Percentiles rank a stretch among this genome's conserved stretches.
phyloP scores from a whole-genome alignment of 1,140 invertebrate species.

The Drosophila miranda region DNA sequence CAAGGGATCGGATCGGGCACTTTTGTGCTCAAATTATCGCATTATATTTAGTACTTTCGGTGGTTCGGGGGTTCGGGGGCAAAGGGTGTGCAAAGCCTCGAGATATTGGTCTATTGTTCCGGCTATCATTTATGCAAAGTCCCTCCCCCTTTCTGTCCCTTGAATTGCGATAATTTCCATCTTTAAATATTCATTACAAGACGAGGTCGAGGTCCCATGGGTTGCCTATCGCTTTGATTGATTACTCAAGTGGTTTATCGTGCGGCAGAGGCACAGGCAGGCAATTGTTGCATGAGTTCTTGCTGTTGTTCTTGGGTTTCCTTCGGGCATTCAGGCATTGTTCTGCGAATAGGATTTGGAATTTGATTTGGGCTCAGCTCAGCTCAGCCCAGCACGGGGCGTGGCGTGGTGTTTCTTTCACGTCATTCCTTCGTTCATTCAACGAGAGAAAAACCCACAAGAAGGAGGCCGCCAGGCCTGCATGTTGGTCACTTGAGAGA shows the following conservation, averaged over 20 bases:
- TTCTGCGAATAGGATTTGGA: conserved; percentile 34
- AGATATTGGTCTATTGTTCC: conserved; percentile 75
- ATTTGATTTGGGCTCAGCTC: conserved; percentile 18
- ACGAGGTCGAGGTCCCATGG: conserved; percentile 26
- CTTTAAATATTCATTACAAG: conserved; percentile 80
- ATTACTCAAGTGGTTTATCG: conserved; percentile 80
- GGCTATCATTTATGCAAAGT: conserved; percentile 75
- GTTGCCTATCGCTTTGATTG: conserved; percentile 74
- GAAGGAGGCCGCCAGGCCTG: conserved; percentile 42
- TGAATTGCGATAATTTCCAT: conserved; percentile 72
- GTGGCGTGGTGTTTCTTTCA: conserved; percentile 51
- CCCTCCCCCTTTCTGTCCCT: conserved; percentile 20
- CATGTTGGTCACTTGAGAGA: conserved; percentile 77
- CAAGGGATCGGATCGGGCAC: conserved; percentile 32
- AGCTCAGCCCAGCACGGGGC: conserved; percentile 23
- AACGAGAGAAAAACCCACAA: conserved; percentile 1
- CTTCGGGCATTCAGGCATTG: conserved; percentile 51
- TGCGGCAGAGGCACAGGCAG: conserved; percentile 6
- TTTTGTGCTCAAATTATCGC: conserved; percentile 77
- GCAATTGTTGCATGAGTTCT: conserved; percentile 56
- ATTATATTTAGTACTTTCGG: conserved; percentile 13
- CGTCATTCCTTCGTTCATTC: conserved; percentile 5
- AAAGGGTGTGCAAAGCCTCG: conserved; percentile 48
- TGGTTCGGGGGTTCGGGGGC: too few relatives aligned
- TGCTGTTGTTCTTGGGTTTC: conserved; percentile 32